Evolutionary conservation across 2,113 vertebrate species (phyloP), one percentile per base, ranked within the genome.

Genomic region (Microcebus lehilahytsara): DNA sequence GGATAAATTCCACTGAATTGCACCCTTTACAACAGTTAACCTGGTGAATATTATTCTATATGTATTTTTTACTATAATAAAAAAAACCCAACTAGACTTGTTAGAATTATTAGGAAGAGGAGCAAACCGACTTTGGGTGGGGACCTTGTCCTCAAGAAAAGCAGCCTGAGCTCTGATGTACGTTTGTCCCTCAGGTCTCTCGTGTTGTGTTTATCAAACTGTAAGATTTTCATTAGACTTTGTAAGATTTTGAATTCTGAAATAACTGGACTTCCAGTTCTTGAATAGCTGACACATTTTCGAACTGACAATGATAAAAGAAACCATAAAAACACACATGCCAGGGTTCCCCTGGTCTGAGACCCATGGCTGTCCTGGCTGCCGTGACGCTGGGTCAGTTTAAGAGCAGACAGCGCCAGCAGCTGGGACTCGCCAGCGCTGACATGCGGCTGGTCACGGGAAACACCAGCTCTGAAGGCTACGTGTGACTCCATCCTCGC

Each of bases 401-500:
- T 20, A 40, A n/a, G 27, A 34, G 22, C 19, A 3, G 16, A 37
- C 2, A 34, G 30, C 0, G 5, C 56, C 42, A 25, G 37, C 3
- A 58, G 60, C 27, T 19, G 42, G 42, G 32, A 37, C 6, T 66
- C 23, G 62, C 23, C 62, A 17, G 10, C 1, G 0, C 6, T 56
- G 53, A 42, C 20, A 37, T 5, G 62, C 0, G 23, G 49, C 3
- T 23, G n/a, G 4, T 53, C 20, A 53, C 0, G 37, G 42, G 81
- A 77, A 81, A 81, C 16, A 11, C 14, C 42, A 30, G 20, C 75
- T 37, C 32, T 16, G 3, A 9, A 53, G 74, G 40, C 42, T 46
- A 14, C 11, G 27, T 1, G 0, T 1, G 0, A 58, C 42, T 46
- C 37, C 34, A 23, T 56, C 2, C 14, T 6, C 16, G 17, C 34